phyloP scores from a whole-genome alignment of 2,113 vertebrate genomes.

The Hiodon tergisus region DNA sequence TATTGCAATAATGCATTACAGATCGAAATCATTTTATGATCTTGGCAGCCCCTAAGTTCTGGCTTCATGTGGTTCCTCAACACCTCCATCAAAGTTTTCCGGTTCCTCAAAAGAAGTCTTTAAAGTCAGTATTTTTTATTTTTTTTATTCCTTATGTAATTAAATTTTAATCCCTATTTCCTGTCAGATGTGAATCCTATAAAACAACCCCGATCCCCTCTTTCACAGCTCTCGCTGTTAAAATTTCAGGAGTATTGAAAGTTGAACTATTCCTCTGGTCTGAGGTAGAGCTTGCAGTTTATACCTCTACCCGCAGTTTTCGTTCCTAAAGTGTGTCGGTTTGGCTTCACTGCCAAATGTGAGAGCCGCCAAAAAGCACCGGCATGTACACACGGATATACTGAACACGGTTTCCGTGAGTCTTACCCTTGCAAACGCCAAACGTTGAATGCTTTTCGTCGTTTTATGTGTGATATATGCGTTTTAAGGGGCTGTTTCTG shows the following conservation, averaged over 20 bases:
- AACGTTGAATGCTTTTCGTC: no score
- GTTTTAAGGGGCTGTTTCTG: slow-evolving; percentile 58
- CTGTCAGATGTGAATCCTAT: slow-evolving; percentile 1
- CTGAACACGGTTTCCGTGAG: no score
- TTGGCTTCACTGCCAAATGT: no score
- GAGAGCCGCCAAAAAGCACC: no score
- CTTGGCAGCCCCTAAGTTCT: not conserved
- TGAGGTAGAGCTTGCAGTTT: no score
- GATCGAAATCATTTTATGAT: slow-evolving; percentile 17
- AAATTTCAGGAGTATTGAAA: not conserved
- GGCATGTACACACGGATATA: no score
- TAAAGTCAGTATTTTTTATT: not conserved
- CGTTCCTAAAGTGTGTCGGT: no score
- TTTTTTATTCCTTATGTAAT: not conserved
- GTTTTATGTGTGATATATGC: not conserved
- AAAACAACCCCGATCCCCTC: not conserved
- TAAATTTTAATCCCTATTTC: not conserved
- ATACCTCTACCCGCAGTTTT: no score
- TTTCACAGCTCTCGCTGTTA: not conserved
- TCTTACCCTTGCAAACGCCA: no score
- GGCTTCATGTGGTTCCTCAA: not conserved
- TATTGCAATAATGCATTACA: slow-evolving; percentile 36
- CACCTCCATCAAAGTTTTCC: slow-evolving; percentile 4
- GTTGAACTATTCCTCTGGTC: no score
- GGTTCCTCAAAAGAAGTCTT: not conserved